These are phyloP conservation scores for Mizuhopecten yessoensis DNA, from an alignment of 1,140 invertebrate species.

Conservation along the genomic window DNA sequence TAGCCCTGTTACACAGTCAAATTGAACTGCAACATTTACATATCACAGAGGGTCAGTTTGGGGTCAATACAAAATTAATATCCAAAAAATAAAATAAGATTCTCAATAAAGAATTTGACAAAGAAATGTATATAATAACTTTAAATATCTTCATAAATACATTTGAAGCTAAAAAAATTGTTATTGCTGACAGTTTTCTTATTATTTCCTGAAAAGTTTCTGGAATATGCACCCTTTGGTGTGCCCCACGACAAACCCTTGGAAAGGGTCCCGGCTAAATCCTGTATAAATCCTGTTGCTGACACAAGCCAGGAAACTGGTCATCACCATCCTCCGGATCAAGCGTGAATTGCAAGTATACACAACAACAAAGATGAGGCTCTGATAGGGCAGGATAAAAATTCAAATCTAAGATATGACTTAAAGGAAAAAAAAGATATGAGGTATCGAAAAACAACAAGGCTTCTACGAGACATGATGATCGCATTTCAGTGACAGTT, in stretches of 20 bases:
- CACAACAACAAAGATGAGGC: conserved; percentile 26
- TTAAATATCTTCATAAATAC: background rate
- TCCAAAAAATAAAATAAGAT: background rate
- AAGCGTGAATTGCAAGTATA: conserved; percentile 9
- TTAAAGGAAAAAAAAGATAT: background rate
- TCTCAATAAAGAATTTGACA: background rate
- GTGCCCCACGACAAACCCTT: conserved; percentile 16
- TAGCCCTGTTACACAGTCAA: background rate
- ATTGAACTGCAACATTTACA: conserved; percentile 34
- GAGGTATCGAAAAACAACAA: too few relatives aligned
- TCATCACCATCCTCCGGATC: conserved; percentile 23
- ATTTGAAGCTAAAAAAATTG: background rate
- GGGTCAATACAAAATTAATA: background rate
- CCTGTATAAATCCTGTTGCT: conserved; percentile 22
- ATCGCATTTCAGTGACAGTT: too few relatives aligned
- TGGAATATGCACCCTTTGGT: background rate
- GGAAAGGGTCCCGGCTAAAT: conserved; percentile 30
- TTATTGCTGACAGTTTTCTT: background rate
- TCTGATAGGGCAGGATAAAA: background rate
- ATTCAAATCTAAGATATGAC: background rate
- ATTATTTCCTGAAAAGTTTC: background rate
- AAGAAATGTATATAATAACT: background rate
- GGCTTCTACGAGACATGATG: too few relatives aligned
- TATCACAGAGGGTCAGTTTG: background rate
- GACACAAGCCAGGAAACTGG: conserved; percentile 20